Percentiles rank a stretch among this genome's conserved stretches.
phyloP scores from a whole-genome alignment of 2,888 invertebrate species.

The Drosophila hamatofila region DNA sequence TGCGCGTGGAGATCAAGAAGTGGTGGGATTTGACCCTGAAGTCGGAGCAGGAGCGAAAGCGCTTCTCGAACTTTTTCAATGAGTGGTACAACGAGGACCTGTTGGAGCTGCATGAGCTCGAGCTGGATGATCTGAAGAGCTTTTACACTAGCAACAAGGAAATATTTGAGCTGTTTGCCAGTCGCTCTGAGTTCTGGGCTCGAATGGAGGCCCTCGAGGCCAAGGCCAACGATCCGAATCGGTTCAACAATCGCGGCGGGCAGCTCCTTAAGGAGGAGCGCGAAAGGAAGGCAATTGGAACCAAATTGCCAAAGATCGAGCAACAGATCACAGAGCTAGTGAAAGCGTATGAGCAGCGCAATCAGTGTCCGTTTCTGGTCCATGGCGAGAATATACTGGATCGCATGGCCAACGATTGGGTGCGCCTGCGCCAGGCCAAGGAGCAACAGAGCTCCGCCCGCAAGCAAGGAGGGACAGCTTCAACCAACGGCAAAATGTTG shows the following conservation, averaged over 20 bases:
- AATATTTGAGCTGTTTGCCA: conserved; percentile 88
- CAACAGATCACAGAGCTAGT: conserved; percentile 87
- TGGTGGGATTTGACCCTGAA: conserved; percentile 93
- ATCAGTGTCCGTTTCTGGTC: conserved; percentile 87
- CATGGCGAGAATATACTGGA: conserved; percentile 88
- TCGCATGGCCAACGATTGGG: conserved; percentile 88
- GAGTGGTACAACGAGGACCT: conserved; percentile 92
- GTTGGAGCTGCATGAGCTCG: conserved; percentile 91
- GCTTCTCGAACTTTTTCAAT: conserved; percentile 88
- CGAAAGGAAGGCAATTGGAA: conserved; percentile 91
- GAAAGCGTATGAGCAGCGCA: conserved; percentile 86
- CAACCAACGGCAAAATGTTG: conserved; percentile 38
- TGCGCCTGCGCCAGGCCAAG: conserved; percentile 85
- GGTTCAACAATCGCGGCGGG: conserved; percentile 95
- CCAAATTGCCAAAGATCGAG: conserved; percentile 91
- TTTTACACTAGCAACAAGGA: conserved; percentile 89
- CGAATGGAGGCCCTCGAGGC: conserved; percentile 91
- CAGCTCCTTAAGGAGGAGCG: conserved; percentile 94
- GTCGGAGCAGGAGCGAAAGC: conserved; percentile 87
- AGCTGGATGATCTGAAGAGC: conserved; percentile 89
- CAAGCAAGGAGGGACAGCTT: conserved; percentile 63
- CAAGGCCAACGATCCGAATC: conserved; percentile 91
- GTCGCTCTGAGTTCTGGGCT: conserved; percentile 90
- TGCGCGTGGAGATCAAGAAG: conserved; percentile 89
- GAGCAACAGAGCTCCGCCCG: conserved; percentile 85